Percentiles rank a stretch among this genome's conserved stretches.
Evolutionary conservation across 2,113 vertebrate genomes (phyloP).

Genomic region (Mystacornis crossleyi): DNA sequence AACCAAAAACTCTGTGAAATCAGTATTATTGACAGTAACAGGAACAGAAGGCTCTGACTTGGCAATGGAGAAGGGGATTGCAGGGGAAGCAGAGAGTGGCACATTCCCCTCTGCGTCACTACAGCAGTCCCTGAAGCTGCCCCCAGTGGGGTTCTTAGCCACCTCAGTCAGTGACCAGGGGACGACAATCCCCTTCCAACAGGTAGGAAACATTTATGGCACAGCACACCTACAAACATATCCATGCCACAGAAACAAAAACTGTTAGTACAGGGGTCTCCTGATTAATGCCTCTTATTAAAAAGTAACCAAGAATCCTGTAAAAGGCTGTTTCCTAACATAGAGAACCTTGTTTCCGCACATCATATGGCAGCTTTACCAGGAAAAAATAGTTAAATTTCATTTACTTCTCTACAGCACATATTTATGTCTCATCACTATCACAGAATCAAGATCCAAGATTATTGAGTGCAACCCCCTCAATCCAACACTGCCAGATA

Average conservation of each 20-base stretch:
- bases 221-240: neutral
- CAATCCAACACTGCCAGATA: neutral
- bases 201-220: neutral
- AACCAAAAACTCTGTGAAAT: neutral
- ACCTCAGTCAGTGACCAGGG: neutral
- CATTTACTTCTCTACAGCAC: neutral
- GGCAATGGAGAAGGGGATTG: rapidly evolving
- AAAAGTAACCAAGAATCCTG: neutral
- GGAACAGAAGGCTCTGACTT: neutral
- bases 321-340: neutral
- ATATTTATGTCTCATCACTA: neutral
- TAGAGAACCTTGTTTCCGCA: neutral
- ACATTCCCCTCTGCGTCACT: neutral
- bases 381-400: neutral
- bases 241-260: neutral
- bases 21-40: neutral
- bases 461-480: neutral
- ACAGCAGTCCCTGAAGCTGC: neutral
- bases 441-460: neutral
- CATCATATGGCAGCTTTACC: neutral
- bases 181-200: neutral
- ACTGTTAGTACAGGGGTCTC: neutral
- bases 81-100: neutral
- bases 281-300: neutral
- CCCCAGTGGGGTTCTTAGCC: neutral